Base-by-base conservation (phyloP, 1,140 invertebrate genomes). In the Zaprionus africanus region DNA sequence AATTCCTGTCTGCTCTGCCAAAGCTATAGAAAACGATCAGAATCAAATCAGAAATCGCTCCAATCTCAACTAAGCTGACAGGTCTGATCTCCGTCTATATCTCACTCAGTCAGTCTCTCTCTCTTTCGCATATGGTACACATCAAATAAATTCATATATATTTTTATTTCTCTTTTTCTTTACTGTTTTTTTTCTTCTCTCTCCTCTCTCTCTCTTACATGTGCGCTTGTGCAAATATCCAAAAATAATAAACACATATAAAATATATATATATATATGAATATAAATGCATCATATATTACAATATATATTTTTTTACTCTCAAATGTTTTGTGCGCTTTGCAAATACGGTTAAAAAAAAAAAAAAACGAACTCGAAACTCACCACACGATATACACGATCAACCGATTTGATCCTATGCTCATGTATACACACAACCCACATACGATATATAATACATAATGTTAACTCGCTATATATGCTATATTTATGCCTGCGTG, bases 161-260 rank as follows among this genome's bases (percentile, higher is more conserved):
- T 77, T 78, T 70, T 79, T 87, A 78, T 87, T 76, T 90, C 78
- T 88, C 80, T 86, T 71, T 88, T 79, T 81, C 70, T 80, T 78
- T 80, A 68, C 70, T 69, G 64, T 74, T 81, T 78, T 85, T 66
- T 76, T 76, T 76, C 62, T 79, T 82, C 68, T 88, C 69, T 83
- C 69, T 82, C 72, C 65, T 71, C 78, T 83, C 69, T 85, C 82
- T 86, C 78, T 90, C 64, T 81, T 84, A 86, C 70, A 88, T 87
- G 84, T 88, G 84, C 82, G 82, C 81, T 87, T 87, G 84, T 83
- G 82, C 67, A 78, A 77, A 72, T 64, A 72, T 64, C 54, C 62
- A 53, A 72, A 64, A 58, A 26, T 17, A 63, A 79, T 65, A 72
- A 53, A 19, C 53, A 64, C 28, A 51, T 22, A 49, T 36, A 53